Evolutionary conservation across 2,797 vertebrate genomes (phyloP).

Genomic region (Delichon dasypus): DNA sequence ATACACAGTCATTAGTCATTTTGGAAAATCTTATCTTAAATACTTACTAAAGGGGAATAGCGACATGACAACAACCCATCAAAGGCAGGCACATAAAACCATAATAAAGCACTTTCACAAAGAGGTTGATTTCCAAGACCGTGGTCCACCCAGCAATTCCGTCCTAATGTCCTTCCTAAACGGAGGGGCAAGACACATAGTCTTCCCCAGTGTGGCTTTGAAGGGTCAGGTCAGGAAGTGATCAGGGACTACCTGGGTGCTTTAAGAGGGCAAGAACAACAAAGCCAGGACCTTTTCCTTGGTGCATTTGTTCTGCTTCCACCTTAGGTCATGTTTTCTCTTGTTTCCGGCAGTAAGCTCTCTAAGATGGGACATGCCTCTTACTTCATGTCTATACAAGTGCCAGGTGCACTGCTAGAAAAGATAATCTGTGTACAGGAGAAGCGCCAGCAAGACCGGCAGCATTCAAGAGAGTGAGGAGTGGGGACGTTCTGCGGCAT

Average conservation of each 20-base stretch:
- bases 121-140: background rate
- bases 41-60: background rate
- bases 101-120: background rate
- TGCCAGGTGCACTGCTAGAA: background rate
- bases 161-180: background rate
- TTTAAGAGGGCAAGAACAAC: background rate
- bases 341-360: background rate
- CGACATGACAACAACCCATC: background rate
- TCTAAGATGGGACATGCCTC: slow-evolving; percentile 1
- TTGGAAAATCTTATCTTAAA: slow-evolving; percentile 14
- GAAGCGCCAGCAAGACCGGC: background rate
- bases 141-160: background rate
- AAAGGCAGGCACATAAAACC: background rate
- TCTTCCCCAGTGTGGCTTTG: background rate
- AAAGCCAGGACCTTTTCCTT: background rate
- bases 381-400: slow-evolving; percentile 18
- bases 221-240: background rate
- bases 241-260: background rate
- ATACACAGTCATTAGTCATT: background rate
- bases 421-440: background rate
- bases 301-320: background rate
- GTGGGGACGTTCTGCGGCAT: background rate
- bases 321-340: background rate
- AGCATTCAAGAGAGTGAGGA: background rate
- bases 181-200: background rate